Conservation (phyloP, 2,113 vertebrate genomes). For the Arvicanthis niloticus region DNA sequence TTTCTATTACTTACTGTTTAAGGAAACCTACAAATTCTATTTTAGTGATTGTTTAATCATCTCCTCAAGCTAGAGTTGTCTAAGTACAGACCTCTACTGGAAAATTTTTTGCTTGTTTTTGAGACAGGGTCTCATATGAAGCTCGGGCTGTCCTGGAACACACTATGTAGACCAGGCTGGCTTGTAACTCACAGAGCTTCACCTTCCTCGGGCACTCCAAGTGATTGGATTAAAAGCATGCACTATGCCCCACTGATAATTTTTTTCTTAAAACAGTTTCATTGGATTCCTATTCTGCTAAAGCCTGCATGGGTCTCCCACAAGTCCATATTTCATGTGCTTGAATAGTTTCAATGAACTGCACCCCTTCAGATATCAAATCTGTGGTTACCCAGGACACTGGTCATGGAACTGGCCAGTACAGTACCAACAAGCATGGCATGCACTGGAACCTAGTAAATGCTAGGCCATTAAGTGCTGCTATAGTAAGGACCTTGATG, state of each 20-base stretch:
- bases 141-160: background rate
- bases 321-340: background rate
- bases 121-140: background rate
- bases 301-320: background rate
- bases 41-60: slow-evolving; percentile 9
- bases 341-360: background rate
- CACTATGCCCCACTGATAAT: background rate
- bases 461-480: background rate
- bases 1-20: background rate
- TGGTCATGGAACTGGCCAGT: slow-evolving; percentile 6
- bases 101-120: background rate
- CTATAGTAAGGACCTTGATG: background rate
- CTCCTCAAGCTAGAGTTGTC: background rate
- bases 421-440: background rate
- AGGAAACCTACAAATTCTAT: background rate
- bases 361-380: background rate
- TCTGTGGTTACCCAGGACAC: background rate
- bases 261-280: background rate
- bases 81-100: background rate
- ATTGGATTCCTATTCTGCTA: background rate
- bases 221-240: background rate
- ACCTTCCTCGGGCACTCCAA: background rate
- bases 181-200: background rate
- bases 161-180: background rate
- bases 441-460: background rate